Evolutionary conservation across 2,888 invertebrate species (phyloP).

Genomic region (Ligdia adustata): DNA sequence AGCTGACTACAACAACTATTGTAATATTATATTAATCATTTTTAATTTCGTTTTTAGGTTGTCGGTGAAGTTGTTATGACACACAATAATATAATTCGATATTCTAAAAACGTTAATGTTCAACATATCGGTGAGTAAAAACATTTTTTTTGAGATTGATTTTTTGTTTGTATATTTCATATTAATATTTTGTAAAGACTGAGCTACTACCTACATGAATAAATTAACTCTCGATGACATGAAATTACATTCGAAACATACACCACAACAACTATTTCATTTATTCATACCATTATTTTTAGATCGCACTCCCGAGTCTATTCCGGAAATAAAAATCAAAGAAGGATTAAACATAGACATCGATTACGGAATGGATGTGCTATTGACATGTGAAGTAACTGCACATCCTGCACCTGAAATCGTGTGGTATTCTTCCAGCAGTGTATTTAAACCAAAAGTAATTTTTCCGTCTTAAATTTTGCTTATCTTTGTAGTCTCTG

Average conservation of each 20-base stretch:
- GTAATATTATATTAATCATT: no score
- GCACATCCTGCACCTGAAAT: constrained; percentile 33
- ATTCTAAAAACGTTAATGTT: constrained; percentile 24
- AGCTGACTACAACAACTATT: no score
- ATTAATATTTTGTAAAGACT: no score
- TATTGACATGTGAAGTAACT: constrained; percentile 29
- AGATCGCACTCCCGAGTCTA: constrained; percentile 6
- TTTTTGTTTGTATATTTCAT: no score
- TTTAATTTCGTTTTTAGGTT: constrained; percentile 22
- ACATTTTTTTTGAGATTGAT: no score
- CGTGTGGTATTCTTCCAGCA: constrained; percentile 23
- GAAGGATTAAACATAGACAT: constrained; percentile 18
- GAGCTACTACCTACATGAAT: no score
- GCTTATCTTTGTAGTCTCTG: no score
- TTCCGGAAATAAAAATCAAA: constrained; percentile 13
- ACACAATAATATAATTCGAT: constrained; percentile 18
- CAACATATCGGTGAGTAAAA: constrained; percentile 13
- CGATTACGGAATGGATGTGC: constrained; percentile 14
- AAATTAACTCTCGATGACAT: no score
- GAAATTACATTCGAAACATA: no score
- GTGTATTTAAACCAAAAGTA: background rate
- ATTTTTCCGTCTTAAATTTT: background rate
- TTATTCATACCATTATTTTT: no score
- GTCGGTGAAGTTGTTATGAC: constrained; percentile 24
- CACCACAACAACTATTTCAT: no score